Evolutionary conservation across 2,888 invertebrate genomes (phyloP).

Genomic region (Perizoma affinitatum): DNA sequence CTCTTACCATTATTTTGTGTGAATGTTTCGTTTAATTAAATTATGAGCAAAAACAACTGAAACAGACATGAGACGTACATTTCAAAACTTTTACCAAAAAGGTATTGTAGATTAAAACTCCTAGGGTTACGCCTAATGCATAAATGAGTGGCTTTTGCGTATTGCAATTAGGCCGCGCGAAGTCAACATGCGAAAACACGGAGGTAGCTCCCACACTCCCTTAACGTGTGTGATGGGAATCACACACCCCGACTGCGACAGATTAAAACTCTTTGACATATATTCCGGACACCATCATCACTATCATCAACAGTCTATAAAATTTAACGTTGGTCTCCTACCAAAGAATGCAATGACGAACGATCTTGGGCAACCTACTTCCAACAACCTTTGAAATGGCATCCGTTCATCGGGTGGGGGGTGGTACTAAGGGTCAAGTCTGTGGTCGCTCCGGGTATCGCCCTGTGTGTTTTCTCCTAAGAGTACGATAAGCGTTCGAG

Average conservation of each 20-base stretch:
- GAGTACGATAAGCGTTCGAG: constrained; percentile 54
- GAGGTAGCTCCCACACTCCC: background rate
- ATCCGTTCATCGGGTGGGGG: no score
- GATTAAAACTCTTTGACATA: no score
- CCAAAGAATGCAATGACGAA: no score
- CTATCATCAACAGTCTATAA: no score
- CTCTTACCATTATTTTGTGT: constrained; percentile 1
- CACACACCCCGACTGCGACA: no score
- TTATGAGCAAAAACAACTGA: constrained; percentile 29
- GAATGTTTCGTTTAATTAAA: constrained; percentile 16
- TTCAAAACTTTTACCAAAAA: constrained; percentile 1
- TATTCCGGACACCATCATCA: no score
- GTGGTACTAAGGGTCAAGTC: no score
- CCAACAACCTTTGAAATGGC: no score
- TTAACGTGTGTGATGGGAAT: background rate
- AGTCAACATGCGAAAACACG: constrained; percentile 35
- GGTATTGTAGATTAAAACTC: no score
- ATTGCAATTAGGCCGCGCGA: constrained; percentile 48
- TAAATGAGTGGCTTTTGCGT: constrained; percentile 32
- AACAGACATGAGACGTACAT: constrained; percentile 26
- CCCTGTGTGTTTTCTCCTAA: constrained; percentile 34
- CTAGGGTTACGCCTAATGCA: constrained; percentile 11
- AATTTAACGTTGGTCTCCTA: no score
- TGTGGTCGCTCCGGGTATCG: background rate
- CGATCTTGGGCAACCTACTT: no score